Base-by-base conservation (phyloP, 2,797 vertebrate genomes). In the Sebastes wilsoni region DNA sequence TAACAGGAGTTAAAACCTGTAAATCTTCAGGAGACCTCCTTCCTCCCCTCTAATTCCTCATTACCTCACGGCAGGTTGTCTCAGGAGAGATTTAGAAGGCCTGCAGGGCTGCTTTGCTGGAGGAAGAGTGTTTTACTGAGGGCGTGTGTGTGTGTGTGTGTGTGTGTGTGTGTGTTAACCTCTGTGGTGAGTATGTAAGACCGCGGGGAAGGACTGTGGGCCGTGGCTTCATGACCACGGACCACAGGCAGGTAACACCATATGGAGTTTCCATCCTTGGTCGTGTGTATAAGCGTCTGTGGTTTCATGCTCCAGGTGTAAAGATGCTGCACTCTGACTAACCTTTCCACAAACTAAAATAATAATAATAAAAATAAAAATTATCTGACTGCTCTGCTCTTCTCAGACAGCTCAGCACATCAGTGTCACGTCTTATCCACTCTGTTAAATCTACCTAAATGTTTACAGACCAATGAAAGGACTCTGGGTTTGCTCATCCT, bases 21-120 rank as follows among this genome's bases (percentile, higher is more conserved):
- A 93, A 95, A 94, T 94, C 93, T 92, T 88, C 85, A 81, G 86
- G 86, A 93, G 89, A 91, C 93, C 91, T 91, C 90, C 89, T 89
- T 93, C 91, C 88, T 91, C 67, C 82, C 77, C 91, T 92, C 89
- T 95, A 95, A 96, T 93, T 94, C 94, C 92, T 94, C 92, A 83
- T 96, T 93, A 95, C 91, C 92, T 94, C 94, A 94, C 83, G 81
- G 90, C 75, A 91, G 93, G 92, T 91, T 89, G 89, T 95, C 93
- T 89, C 89, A 84, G 89, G 92, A 72, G 90, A 92, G 91, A 85
- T 94, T 89, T 92, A 87, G 81, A 74, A 79, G 87, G 84, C 93
- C 90, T 94, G 83, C 79, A 72, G 90, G 87, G 92, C 86, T 81
- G 62, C 72, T 75, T 75, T 72, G 34, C 67, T 55, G 49, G 66